Conservation (phyloP, 2,113 vertebrate genomes). For the Myodes glareolus region DNA sequence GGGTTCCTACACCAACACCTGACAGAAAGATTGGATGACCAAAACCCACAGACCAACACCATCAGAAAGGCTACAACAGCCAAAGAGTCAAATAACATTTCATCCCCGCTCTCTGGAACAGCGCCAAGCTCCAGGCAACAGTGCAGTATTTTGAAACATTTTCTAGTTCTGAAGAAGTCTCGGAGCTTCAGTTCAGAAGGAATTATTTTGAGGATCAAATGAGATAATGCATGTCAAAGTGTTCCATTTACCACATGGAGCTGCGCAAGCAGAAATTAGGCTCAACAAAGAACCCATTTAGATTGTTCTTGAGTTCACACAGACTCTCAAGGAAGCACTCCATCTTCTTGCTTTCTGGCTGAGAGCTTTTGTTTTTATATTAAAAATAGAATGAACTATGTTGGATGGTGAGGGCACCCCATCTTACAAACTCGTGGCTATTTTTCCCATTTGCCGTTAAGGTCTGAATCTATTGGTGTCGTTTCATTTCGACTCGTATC, state of each 20-base stretch:
- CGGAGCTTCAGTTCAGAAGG: neutral
- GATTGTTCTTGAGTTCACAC: neutral
- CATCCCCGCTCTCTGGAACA: neutral
- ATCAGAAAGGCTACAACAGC: neutral
- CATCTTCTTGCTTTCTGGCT: neutral
- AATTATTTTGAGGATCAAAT: constrained; percentile 45
- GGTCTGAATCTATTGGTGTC: neutral
- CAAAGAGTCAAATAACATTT: neutral
- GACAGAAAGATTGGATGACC: neutral
- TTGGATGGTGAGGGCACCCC: neutral
- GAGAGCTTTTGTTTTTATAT: constrained; percentile 48
- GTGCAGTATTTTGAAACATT: neutral
- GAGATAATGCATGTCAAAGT: constrained; percentile 9
- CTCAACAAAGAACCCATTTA: constrained; percentile 47
- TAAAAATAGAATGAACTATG: constrained; percentile 36
- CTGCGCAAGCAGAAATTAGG: neutral
- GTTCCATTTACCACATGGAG: constrained; percentile 5
- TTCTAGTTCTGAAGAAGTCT: neutral
- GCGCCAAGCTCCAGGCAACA: neutral
- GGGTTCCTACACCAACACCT: neutral
- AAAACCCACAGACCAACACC: neutral
- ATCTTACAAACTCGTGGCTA: neutral
- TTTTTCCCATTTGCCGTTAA: neutral
- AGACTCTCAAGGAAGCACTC: constrained; percentile 17
- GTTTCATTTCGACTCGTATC: neutral